These are phyloP conservation scores for Polypedilum pembai DNA, from an alignment of 1,140 invertebrate genomes.

Conservation along the genomic window DNA sequence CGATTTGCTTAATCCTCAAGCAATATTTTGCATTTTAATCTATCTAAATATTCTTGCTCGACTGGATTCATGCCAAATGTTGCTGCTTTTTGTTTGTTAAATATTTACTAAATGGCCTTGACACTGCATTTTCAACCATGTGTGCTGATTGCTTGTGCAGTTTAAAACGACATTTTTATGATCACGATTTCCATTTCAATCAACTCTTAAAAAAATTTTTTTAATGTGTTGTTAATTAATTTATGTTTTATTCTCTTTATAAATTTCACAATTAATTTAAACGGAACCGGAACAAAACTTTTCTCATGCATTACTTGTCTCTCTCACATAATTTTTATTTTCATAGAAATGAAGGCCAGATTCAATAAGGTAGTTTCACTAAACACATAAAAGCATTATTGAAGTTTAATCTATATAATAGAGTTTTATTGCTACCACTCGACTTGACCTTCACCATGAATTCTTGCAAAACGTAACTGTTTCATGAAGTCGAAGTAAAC, in stretches of 20 bases:
- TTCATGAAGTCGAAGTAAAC: slow-evolving; percentile 8
- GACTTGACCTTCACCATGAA: background rate
- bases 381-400: background rate
- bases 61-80: background rate
- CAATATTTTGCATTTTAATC: no score
- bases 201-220: background rate
- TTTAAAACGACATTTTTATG: slow-evolving; percentile 10
- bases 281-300: background rate
- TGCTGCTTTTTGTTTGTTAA: background rate
- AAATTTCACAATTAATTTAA: background rate
- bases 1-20: no score
- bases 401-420: background rate
- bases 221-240: background rate
- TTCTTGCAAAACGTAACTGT: background rate
- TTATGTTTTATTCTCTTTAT: background rate
- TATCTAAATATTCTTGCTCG: background rate
- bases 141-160: background rate
- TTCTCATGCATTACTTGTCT: background rate
- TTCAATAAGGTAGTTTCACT: background rate
- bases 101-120: background rate
- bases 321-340: no score
- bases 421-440: background rate
- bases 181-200: background rate
- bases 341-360: background rate
- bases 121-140: background rate